Conservation (phyloP, 2,113 vertebrate species). For the Laticauda colubrina region DNA sequence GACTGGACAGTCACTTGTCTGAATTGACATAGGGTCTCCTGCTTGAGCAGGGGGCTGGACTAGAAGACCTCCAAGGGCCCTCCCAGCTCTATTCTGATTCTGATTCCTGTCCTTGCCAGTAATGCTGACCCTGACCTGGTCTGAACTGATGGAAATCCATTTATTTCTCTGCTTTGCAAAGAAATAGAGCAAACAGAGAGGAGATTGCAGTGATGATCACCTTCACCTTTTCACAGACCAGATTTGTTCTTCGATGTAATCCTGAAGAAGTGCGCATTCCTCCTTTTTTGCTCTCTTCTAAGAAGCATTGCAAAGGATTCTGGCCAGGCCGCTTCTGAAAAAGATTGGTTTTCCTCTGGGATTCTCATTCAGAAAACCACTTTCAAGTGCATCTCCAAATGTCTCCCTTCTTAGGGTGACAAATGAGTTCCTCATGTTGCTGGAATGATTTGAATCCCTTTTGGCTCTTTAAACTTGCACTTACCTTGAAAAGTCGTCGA, state of each 20-base stretch:
- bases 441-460: neutral
- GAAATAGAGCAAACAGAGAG: neutral
- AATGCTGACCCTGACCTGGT: neutral
- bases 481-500: too few species aligned
- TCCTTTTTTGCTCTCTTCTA: neutral
- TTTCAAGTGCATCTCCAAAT: neutral
- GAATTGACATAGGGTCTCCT: too few species aligned
- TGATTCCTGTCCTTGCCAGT: neutral
- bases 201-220: neutral
- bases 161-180: neutral
- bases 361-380: neutral
- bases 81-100: too few species aligned
- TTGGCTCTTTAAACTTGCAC: neutral
- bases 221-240: neutral
- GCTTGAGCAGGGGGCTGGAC: too few species aligned
- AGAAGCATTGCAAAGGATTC: neutral
- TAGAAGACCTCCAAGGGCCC: too few species aligned
- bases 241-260: neutral
- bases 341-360: neutral
- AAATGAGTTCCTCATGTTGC: neutral
- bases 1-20: too few species aligned
- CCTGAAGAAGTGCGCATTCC: neutral
- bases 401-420: neutral
- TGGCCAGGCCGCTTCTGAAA: neutral
- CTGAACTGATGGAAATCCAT: neutral